Evolutionary conservation across 2,888 invertebrate species (phyloP), one percentile per base, ranked within the genome.

Genomic region (Sarcophaga caerulescens): DNA sequence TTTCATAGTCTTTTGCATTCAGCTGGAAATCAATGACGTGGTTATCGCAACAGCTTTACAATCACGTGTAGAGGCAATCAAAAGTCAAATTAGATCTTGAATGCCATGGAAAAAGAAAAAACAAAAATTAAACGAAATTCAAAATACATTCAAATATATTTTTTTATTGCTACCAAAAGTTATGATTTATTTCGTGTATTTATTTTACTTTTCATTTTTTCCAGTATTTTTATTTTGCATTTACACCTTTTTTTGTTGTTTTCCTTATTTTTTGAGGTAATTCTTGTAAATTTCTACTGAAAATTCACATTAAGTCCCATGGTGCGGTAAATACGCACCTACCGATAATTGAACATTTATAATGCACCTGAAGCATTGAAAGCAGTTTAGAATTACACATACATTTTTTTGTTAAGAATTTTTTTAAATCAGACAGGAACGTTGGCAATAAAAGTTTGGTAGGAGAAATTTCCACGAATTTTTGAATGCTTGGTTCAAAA

Each of bases 341-440:
- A 52, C 60, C 3, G 23, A 47, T 71, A 76, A 76, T 66, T 65
- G 71, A 84, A 65, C 74, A 75, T 75, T 45, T 65, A 79, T 60
- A 57, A 21, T 59, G 57, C 23, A 23, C 65, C 4, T n/a, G 52
- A 62, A 25, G 70, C 57, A 71, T 62, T 60, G n/a, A 73, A 19
- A 10, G 35, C 44, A 60, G 60, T 6, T 60, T 35, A 35, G 8
- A 35, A 35, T 35, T 35, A 35, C 10, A 35, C 8, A 35, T 2
- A 2, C 2, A 35, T 35, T 35, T 35, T 35, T 35, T 35, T 35
- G 6, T 35, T 35, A 35, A 35, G 35, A 2, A 35, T 10, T 35
- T 35, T 35, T 35, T 35, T 35, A 10, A 1, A 35, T 8, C 35
- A 35, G 8, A 2, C 35, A 35, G 35, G 8, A 35, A 35, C 35